Percentiles rank a stretch among this genome's conserved stretches.
Evolutionary conservation across 2,113 vertebrate species (phyloP).

Genomic region (Salvelinus alpinus): DNA sequence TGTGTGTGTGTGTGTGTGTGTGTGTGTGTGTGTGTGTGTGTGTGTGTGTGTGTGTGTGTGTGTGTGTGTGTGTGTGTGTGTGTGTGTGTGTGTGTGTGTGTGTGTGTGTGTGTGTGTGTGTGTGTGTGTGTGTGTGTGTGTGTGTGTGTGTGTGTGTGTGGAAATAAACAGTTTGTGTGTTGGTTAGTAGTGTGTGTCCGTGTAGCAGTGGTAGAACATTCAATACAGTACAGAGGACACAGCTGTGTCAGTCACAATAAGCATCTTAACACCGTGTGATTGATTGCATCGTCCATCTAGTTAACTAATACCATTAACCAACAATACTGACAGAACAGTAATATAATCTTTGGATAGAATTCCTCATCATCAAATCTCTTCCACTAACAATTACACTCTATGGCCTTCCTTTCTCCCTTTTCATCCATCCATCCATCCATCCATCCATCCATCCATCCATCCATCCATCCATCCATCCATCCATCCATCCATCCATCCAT

Average conservation of each 20-base stretch:
- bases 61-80: constrained; percentile 35
- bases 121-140: constrained; percentile 26
- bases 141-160: constrained; percentile 24
- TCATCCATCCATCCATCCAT: no score
- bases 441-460: neutral
- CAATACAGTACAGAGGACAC: neutral
- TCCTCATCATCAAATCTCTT: no score
- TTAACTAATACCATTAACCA: neutral
- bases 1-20: constrained; percentile 32
- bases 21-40: constrained; percentile 21
- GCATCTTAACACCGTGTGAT: neutral
- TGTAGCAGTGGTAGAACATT: constrained; percentile 6
- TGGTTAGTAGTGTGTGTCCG: constrained; percentile 23
- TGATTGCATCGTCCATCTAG: neutral
- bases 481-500: constrained; percentile 29
- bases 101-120: constrained; percentile 35
- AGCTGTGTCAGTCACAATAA: neutral
- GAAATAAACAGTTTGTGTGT: constrained; percentile 1
- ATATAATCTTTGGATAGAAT: neutral
- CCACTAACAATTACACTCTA: no score
- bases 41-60: neutral
- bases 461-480: constrained; percentile 21
- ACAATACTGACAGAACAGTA: neutral
- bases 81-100: constrained; percentile 20
- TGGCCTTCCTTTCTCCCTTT: neutral